phyloP scores from a whole-genome alignment of 1,140 invertebrate species.

The Hormaphis cornu region DNA sequence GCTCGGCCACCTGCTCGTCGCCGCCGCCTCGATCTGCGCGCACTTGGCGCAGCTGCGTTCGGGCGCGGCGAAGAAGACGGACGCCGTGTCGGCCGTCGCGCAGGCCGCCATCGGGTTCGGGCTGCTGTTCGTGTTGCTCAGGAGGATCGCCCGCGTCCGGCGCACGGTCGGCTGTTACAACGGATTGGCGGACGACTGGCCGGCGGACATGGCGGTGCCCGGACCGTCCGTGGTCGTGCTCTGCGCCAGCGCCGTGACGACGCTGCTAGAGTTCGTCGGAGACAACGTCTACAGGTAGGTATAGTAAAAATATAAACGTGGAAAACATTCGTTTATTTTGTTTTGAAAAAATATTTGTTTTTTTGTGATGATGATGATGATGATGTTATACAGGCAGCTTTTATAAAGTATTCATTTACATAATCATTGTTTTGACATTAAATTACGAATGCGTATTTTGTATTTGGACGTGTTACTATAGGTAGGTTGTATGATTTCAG shows the following conservation, averaged over 20 bases:
- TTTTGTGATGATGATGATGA: too few species aligned
- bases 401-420: too few species aligned
- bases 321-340: too few species aligned
- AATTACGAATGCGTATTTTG: too few species aligned
- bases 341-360: too few species aligned
- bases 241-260: neutral
- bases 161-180: neutral
- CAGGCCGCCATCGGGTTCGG: neutral
- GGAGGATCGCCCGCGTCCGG: neutral
- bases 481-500: too few species aligned
- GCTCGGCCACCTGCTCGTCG: neutral
- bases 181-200: neutral
- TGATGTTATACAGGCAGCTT: too few species aligned
- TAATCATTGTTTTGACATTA: too few species aligned
- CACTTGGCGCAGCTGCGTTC: neutral
- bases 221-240: neutral
- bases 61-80: neutral
- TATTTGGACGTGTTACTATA: too few species aligned
- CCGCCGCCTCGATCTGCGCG: neutral
- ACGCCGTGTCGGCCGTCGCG: neutral
- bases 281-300: neutral
- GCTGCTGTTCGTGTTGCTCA: neutral
- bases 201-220: neutral
- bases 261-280: neutral
- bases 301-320: too few species aligned